Evolutionary conservation across 2,113 vertebrate species (phyloP), one percentile per base, ranked within the genome.

Genomic region (Ariopsis seemanni): DNA sequence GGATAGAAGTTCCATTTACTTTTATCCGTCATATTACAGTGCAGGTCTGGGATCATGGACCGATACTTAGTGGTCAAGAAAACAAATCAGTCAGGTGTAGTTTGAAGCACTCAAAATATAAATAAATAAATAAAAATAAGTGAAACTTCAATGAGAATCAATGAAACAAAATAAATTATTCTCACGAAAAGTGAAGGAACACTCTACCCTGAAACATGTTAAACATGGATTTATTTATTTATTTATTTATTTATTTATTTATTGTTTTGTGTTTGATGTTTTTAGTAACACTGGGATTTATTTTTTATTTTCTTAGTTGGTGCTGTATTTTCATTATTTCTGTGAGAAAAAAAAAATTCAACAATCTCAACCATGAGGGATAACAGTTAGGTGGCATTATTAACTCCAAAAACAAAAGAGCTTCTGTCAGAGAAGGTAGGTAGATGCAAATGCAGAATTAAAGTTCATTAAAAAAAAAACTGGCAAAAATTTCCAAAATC

Each of bases 141-240:
- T 72, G 7, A 42, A 18, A 7, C n/a, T 18, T 27, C 12, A 75
- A 75, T 75, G 34, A 67, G 27, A n/a, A 72, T 42, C 69, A 75
- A 12, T 50, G 42, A 75, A 75, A 75, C 72, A 75, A 75, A 78
- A 78, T 20, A 77, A n/a, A 78, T n/a, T 52, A 50, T 50, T 75
- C 72, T 75, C 10, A 75, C 20, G 22, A 50, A 42, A 50, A 0
- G 42, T 25, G 53, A 78, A 53, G 25, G 25, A 78, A 78, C 48
- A 2, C 5, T 7, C 1, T n/a, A n/a, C 2, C 5, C 22, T 25
- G 18, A 48, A 75, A 74, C 17, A 25, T 34, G 14, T 48, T 48
- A 48, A 74, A 22, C 50, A 75, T 75, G 20, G 20, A 50, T 22
- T 50, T 50, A 48, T 50, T 50, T 10, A 75, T 34, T 34, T 10